phyloP scores from a whole-genome alignment of 1,140 invertebrate species.

The Araneus ventricosus region DNA sequence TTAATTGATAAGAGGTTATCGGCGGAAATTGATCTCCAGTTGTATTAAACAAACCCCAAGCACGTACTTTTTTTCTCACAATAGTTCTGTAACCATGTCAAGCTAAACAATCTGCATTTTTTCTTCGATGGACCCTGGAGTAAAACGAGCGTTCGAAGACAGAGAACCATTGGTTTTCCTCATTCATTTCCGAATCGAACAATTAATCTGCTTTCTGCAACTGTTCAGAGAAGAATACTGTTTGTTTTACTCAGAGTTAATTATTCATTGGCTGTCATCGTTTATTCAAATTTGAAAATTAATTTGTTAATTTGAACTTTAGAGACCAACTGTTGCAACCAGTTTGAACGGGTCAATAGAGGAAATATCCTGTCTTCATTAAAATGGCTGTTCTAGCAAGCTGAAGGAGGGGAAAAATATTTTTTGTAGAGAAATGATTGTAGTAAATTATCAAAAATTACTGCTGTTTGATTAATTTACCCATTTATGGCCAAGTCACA shows the following conservation, averaged over 20 bases:
- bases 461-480: too few relatives aligned
- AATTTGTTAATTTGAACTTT: neutral
- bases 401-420: too few relatives aligned
- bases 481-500: too few relatives aligned
- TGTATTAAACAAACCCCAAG: neutral
- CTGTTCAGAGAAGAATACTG: neutral
- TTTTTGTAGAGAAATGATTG: too few relatives aligned
- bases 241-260: neutral
- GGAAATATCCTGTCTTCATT: too few relatives aligned
- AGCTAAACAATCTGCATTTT: neutral
- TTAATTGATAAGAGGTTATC: neutral
- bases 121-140: neutral
- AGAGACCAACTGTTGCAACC: neutral
- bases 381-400: too few relatives aligned
- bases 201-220: neutral
- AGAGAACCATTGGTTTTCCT: neutral
- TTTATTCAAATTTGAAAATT: neutral
- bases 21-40: neutral
- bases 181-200: neutral
- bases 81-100: neutral
- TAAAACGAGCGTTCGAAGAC: neutral
- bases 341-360: neutral
- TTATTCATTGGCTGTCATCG: neutral
- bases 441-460: too few relatives aligned
- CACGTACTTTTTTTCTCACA: neutral